These are phyloP conservation scores for Calliopsis andreniformis DNA, from an alignment of 1,140 invertebrate genomes.

Conservation along the genomic window DNA sequence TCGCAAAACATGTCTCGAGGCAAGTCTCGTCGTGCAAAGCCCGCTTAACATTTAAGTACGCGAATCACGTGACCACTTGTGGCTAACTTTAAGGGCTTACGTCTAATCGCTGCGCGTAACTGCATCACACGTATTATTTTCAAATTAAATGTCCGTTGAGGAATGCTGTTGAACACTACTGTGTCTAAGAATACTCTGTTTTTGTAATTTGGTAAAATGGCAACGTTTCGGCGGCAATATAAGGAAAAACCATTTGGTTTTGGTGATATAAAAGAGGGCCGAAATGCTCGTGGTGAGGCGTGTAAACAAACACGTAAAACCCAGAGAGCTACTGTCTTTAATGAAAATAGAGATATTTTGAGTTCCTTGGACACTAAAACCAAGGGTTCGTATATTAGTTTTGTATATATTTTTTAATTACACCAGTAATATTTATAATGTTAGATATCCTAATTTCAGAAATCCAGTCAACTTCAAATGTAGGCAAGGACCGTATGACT, in stretches of 20 bases:
- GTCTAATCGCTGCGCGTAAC: too few species aligned
- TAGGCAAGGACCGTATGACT: slow-evolving; percentile 13
- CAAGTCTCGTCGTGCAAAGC: too few species aligned
- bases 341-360: slow-evolving; percentile 10
- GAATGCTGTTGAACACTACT: too few species aligned
- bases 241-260: slow-evolving; percentile 48
- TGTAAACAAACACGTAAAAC: slow-evolving; percentile 28
- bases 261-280: slow-evolving; percentile 8
- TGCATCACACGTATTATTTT: too few species aligned
- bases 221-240: slow-evolving; percentile 25
- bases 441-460: background rate
- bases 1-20: too few species aligned
- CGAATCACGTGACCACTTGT: too few species aligned
- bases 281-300: slow-evolving; percentile 22
- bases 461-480: background rate
- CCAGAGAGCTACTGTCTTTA: slow-evolving; percentile 25
- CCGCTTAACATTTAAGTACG: too few species aligned
- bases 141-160: background rate
- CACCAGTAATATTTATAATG: background rate
- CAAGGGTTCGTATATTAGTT: background rate
- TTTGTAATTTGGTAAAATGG: slow-evolving; percentile 6
- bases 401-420: background rate
- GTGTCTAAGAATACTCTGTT: too few species aligned
- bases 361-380: background rate
- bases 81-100: too few species aligned